Base-by-base conservation (phyloP, 2,113 vertebrate species). In the Daboia siamensis region DNA sequence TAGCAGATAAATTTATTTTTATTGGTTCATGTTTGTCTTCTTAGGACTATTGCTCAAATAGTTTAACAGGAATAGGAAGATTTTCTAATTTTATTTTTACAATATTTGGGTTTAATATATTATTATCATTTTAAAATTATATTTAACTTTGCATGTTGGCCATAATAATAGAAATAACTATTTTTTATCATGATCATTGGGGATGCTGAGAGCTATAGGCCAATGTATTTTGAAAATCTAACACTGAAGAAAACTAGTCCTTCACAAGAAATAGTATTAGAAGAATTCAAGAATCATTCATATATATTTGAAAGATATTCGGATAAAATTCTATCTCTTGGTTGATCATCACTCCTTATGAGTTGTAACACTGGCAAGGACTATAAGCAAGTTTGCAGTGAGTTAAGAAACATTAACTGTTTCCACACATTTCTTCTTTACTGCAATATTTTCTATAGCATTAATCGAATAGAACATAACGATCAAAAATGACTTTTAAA, bases 351-450 rank as follows among this genome's bases (percentile, higher is more conserved):
- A 57, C 15, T 61, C 91, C 89, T 51, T 21, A 93, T 90, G n/a
- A 93, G 56, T 92, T 90, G 48, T 92, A 93, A 94, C 94, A 93
- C 87, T 54, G 39, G 61, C 87, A 87, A 59, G 33, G 29, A 86
- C 2, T 91, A 91, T 29, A 86, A 93, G 93, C 93, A 88, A 89
- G 90, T 80, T 64, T 84, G 52, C 11, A 54, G 5, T 0, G 2
- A 54, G 10, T 93, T 96, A 93, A 94, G 93, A 93, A 93, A 29
- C 51, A 29, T 55, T 56, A 69, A 15, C 12, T 4, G 46, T 29
- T 93, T 93, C 94, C 92, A 92, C 57, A 90, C 93, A 86, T 46
- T 90, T 80, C 20, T 92, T 93, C 91, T 59, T 92, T 85, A 74
- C 54, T 57, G 5, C 90, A 91, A 52, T 90, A 90, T 94, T 61